Evolutionary conservation across 2,113 vertebrate species (phyloP).

Genomic region (Pogonocichla stellata): DNA sequence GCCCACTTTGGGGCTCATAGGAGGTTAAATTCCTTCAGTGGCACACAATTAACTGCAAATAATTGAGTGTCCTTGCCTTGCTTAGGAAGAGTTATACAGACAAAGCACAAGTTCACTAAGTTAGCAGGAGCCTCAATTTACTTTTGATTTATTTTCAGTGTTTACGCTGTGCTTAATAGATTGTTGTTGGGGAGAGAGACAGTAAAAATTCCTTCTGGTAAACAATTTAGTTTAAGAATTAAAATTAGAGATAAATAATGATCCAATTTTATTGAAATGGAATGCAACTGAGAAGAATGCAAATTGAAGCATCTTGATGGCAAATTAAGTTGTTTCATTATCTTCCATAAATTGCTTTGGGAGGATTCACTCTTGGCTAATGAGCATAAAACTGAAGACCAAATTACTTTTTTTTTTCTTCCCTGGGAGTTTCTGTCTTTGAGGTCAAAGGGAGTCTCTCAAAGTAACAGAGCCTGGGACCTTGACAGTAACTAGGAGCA

Average conservation of each 20-base stretch:
- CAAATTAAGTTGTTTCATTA: conserved; percentile 63
- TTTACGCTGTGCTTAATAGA: conserved; percentile 50
- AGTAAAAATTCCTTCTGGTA: conserved; percentile 52
- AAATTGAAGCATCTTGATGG: conserved; percentile 45
- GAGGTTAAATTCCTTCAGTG: not conserved
- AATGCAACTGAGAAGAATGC: conserved; percentile 12
- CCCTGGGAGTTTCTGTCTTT: not conserved
- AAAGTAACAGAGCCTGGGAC: not conserved
- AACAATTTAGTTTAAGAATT: conserved; percentile 62
- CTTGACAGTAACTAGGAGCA: not conserved
- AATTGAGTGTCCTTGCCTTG: not conserved
- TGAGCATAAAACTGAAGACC: conserved; percentile 5
- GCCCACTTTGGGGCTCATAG: not conserved
- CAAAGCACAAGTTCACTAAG: conserved; percentile 46
- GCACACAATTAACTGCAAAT: conserved; percentile 23
- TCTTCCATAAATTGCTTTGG: conserved; percentile 57
- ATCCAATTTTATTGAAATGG: conserved; percentile 33
- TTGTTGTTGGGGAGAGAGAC: conserved; percentile 38
- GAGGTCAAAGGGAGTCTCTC: not conserved
- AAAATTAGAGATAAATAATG: conserved; percentile 65
- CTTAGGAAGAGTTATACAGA: not conserved
- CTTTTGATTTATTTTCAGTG: conserved; percentile 65
- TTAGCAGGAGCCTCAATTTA: conserved; percentile 42
- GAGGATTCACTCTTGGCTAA: conserved; percentile 36
- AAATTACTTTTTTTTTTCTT: not conserved